Evolutionary conservation across 2,113 vertebrate genomes (phyloP), one percentile per base, ranked within the genome.

Genomic region (Connochaetes taurinus): DNA sequence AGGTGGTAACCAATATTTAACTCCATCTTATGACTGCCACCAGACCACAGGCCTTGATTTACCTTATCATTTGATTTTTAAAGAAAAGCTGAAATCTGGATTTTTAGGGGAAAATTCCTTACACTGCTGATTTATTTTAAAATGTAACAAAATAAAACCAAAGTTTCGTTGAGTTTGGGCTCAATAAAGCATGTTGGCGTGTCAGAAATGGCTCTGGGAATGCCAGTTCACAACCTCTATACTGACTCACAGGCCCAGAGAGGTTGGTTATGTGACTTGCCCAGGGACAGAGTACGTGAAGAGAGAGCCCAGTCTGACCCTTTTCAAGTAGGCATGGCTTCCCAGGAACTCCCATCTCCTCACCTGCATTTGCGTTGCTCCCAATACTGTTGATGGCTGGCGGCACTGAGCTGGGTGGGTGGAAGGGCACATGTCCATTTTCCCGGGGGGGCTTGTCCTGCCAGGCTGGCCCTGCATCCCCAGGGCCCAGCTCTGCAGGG

Each of bases 371-470:
- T 95, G 99, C 98, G 91, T 98, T 98, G 95, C 98, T 98, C 93
- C 98, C 98, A 58, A 98, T 98, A 95, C 98, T 99, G 99, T 99
- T 99, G 96, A 99, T 99, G 58, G 99, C 98, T n/a, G 99, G 99
- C 23, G 97, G 98, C 98, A 99, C 99, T 0, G 99, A 99, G 2
- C 99, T 99, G 36, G 99, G 96, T 25, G 98, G 94, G 36, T 99
- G 99, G 97, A 99, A 99, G 85, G 99, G 95, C 98, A 99, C 98
- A 27, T 99, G 99, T 97, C 99, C 99, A 7, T 99, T 99, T 98
- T 99, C 99, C 76, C 98, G 99, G 6, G 99, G 98, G 9, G 99
- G 98, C 97, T 99, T 99, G 95, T 99, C 99, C 29, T 99, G 99
- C 99, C 99, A 99, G 95, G 98, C 97, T 47, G 99, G 98, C 60